These are phyloP conservation scores for Carcharodon carcharias DNA, from an alignment of 2,797 vertebrate genomes.

Conservation along the genomic window DNA sequence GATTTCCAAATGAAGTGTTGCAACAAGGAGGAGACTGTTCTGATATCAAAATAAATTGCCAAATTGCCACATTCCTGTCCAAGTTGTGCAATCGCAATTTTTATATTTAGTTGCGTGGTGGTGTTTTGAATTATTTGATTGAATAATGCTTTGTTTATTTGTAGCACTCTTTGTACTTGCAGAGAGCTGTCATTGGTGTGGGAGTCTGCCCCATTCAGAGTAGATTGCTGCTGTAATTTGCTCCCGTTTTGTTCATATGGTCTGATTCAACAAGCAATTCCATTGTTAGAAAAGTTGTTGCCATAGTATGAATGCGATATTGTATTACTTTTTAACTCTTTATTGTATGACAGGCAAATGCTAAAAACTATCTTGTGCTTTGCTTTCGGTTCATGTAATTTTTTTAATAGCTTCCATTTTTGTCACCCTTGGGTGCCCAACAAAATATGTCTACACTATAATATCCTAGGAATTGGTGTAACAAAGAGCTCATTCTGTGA, in stretches of 20 bases:
- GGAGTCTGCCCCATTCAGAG: conserved; percentile 5
- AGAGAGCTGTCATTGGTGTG: conserved; percentile 23
- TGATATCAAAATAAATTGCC: conserved; percentile 13
- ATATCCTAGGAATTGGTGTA: conserved; percentile 4
- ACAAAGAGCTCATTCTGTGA: neutral
- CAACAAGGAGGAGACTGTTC: conserved; percentile 8
- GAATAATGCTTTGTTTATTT: conserved; percentile 30
- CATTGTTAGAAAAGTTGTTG: conserved; percentile 16
- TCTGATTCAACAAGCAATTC: neutral
- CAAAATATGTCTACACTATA: neutral
- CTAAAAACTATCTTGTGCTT: neutral
- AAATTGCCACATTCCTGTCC: neutral
- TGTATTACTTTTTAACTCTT: neutral
- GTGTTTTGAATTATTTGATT: conserved; percentile 22
- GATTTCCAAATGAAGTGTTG: neutral
- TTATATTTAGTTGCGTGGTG: conserved; percentile 3
- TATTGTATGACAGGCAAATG: neutral
- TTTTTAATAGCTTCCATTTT: neutral
- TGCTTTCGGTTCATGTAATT: neutral
- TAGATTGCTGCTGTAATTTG: conserved; percentile 1
- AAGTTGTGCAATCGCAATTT: conserved; percentile 27
- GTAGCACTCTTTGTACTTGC: neutral
- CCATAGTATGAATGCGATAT: neutral
- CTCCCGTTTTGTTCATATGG: neutral
- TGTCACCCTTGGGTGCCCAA: neutral